Base-by-base conservation (phyloP, 2,888 invertebrate species). In the Vandiemenella viatica region DNA sequence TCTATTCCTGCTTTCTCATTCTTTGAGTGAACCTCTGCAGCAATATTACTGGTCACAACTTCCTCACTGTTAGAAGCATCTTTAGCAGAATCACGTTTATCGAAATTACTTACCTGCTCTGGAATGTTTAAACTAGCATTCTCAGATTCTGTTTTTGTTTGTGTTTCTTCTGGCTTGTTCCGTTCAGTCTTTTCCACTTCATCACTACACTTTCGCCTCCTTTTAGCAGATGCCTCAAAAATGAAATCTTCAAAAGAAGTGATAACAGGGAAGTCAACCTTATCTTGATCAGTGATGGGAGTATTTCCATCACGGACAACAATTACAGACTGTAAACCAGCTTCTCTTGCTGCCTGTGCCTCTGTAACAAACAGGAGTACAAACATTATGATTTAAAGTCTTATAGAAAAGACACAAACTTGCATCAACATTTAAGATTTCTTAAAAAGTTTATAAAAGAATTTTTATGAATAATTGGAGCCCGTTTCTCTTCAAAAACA, bases 301-400 rank as follows among this genome's bases (percentile, higher is more conserved):
- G 73, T 76, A 65, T 92, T 91, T 46, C 89, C 92, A 53, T 83
- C 83, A 53, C 93, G 79, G 48, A 74, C 69, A 3, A 92, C 76
- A 20, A 95, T 64, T 4, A 76, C 73, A 10, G 77, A 71, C 42
- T 75, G 71, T 49, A 90, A 55, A 10, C 88, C 89, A 0, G 88
- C 83, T 23, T 71, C 65, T 40, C 73, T 73, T 0, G 93, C 92
- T 44, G 93, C 91, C 62, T 76, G 73, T 0, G 85, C 90, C 69
- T 95, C 93, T 89, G 72, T 43, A 66, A 65, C 48, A n/a, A n/a
- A n/a, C n/a, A n/a, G 52, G 55, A 50, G 52, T n/a, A n/a, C n/a
- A n/a, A n/a, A n/a, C n/a, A n/a, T n/a, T n/a, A n/a, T n/a, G n/a
- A n/a, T n/a, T n/a, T n/a, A n/a, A n/a, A n/a, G n/a, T 32, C 32